A percentile compares a stretch with the other conserved stretches of the same genome.
Evolutionary conservation across 1,140 invertebrate genomes (phyloP).

Genomic region (Drosophila kohkoa): DNA sequence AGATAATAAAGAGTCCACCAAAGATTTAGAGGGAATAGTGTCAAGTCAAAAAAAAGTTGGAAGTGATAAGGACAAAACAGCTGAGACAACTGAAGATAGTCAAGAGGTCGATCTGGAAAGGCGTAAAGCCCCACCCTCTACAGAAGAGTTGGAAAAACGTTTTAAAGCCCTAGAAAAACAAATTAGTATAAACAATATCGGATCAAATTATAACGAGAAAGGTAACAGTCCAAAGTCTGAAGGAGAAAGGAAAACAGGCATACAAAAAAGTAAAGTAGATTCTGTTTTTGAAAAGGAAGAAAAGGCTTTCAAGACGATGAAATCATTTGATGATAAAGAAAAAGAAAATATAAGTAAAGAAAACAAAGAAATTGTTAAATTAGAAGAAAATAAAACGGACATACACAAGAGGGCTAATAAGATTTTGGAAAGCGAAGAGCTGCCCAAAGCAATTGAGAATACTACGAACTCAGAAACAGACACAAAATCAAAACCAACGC

Average conservation of each 20-base stretch:
- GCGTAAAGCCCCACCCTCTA: slow-evolving; percentile 69
- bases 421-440: background rate
- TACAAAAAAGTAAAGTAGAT: slow-evolving; percentile 4
- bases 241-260: background rate
- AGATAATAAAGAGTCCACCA: background rate
- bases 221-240: background rate
- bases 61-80: background rate
- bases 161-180: slow-evolving; percentile 77
- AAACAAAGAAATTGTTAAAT: background rate
- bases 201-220: slow-evolving; percentile 17
- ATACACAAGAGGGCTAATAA: slow-evolving; percentile 2
- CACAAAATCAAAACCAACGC: background rate
- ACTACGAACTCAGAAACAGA: background rate
- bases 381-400: slow-evolving; percentile 6
- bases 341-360: slow-evolving; percentile 2
- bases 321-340: slow-evolving; percentile 56
- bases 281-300: background rate
- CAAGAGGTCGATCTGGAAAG: slow-evolving; percentile 19
- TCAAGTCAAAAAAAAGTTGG: background rate
- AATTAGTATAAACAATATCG: slow-evolving; percentile 53
- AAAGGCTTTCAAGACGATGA: slow-evolving; percentile 27
- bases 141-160: slow-evolving; percentile 77
- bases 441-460: background rate
- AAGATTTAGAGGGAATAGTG: background rate
- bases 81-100: background rate